phyloP scores from a whole-genome alignment of 2,888 invertebrate species.

The Hydrotaea cyrtoneurina region DNA sequence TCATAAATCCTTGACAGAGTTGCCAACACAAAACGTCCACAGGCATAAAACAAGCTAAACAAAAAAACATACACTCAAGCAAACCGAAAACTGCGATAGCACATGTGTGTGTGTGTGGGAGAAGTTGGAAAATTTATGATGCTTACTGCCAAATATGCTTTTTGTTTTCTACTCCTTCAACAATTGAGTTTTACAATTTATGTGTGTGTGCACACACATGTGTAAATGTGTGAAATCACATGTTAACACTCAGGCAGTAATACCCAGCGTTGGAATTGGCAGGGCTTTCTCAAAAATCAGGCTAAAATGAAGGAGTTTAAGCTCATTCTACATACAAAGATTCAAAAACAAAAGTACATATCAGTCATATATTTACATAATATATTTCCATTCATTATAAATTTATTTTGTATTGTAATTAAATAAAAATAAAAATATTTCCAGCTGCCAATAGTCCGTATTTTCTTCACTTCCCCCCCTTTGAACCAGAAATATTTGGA shows the following conservation, averaged over 20 bases:
- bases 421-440: too few species aligned
- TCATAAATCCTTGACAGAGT: constrained; percentile 64
- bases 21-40: constrained; percentile 52
- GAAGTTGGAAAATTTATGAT: constrained; percentile 60
- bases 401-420: too few species aligned
- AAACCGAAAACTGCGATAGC: background rate
- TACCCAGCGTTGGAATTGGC: too few species aligned
- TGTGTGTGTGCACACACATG: constrained; percentile 34
- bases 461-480: too few species aligned
- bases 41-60: constrained; percentile 31
- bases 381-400: too few species aligned
- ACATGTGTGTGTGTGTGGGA: background rate
- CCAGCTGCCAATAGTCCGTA: too few species aligned
- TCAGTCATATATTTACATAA: too few species aligned
- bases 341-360: too few species aligned
- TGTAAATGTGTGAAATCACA: background rate
- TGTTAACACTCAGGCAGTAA: background rate
- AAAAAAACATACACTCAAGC: background rate
- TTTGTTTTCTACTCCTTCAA: constrained; percentile 16
- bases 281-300: too few species aligned
- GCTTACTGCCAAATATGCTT: constrained; percentile 53
- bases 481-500: too few species aligned
- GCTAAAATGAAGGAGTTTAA: too few species aligned
- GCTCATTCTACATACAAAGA: too few species aligned
- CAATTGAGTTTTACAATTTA: constrained; percentile 56